Evolutionary conservation across 2,113 vertebrate genomes (phyloP).

Genomic region (Montifringilla adamsi): DNA sequence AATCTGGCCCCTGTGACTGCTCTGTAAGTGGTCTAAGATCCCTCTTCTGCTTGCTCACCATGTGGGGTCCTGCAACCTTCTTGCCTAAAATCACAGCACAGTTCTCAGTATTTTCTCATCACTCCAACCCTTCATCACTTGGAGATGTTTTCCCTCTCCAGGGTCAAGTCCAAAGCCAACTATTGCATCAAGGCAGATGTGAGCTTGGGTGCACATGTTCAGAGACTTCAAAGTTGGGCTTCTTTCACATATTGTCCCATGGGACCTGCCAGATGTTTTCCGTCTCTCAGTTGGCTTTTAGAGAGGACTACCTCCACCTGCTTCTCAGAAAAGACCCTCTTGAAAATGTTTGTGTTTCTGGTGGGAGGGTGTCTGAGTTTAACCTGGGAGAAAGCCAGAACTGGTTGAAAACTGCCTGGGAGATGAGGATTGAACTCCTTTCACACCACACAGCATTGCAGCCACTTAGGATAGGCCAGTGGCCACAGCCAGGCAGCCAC

Average conservation of each 20-base stretch:
- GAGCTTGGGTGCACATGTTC: neutral
- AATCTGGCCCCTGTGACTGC: neutral
- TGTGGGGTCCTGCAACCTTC: neutral
- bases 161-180: neutral
- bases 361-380: neutral
- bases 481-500: fast-evolving
- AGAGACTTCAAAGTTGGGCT: neutral
- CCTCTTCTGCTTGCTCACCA: neutral
- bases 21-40: neutral
- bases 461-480: neutral
- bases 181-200: neutral
- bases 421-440: neutral
- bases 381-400: neutral
- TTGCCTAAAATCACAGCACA: neutral
- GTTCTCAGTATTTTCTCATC: neutral
- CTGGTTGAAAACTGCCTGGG: neutral
- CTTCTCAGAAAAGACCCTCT: neutral
- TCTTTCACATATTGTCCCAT: neutral
- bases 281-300: neutral
- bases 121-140: neutral
- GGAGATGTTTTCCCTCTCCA: neutral
- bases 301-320: neutral
- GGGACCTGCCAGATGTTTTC: neutral
- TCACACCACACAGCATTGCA: neutral
- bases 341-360: neutral